Base-by-base conservation (phyloP, 2,888 invertebrate genomes). In the Perizoma flavofasciatum region DNA sequence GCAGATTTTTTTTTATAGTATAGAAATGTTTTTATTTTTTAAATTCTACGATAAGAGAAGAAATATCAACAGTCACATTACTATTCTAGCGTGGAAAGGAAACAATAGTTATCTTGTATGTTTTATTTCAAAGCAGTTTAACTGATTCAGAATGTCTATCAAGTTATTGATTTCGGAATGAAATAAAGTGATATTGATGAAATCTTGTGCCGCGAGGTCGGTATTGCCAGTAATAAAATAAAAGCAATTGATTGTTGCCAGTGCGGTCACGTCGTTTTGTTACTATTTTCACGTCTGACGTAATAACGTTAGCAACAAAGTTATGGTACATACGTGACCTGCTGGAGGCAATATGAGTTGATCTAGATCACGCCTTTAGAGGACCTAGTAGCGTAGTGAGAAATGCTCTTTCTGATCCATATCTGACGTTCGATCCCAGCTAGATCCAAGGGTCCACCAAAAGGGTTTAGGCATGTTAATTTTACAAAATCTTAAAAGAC, bases 251-350 rank as follows among this genome's bases (percentile, higher is more conserved):
- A 91, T 89, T 89, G 84, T 91, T 91, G 82, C 80, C 82, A 91
- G 88, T 89, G 87, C 83, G 88, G 86, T 89, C 91, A 91, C 91
- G 91, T 90, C 79, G 84, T 83, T 82, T 87, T 85, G 89, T 91
- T 88, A 89, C 89, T 89, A 87, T 91, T 90, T 91, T 89, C 89
- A 88, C 87, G 88, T 86, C 88, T 88, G 83, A 89, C 83, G 88
- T 90, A 89, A 90, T 89, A 87, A 88, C 85, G 87, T 88, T 88
- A 89, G 82, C 83, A 85, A 85, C 85, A 85, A 89, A 91, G 86
- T 90, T 90, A 90, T 88, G 87, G 81, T 83, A 78, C 72, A 82
- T 72, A 88, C 91, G 89, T 90, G 90, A 86, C 85, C 75, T 74
- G 83, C 82, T 85, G 81, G 76, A 78, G 74, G 74, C 45, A 55